Conservation (phyloP, 2,797 vertebrate genomes). For the Gorsachius magnificus region DNA sequence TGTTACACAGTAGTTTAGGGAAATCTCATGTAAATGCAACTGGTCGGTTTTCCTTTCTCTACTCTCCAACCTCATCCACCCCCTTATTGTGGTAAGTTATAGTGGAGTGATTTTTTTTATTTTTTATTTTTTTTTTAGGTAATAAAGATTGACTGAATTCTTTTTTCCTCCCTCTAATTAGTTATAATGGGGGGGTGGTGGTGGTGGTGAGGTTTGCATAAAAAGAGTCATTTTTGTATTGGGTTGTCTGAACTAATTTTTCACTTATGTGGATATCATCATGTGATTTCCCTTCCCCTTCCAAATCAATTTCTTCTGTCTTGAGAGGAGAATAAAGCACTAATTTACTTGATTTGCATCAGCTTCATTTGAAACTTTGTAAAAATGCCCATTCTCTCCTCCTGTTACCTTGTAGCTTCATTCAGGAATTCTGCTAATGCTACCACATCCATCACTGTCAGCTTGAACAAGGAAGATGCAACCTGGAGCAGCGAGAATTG, state of each 20-base stretch:
- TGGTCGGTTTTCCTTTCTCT: background rate
- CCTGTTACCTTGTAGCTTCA: background rate
- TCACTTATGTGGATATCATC: background rate
- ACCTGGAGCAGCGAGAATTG: background rate
- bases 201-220: background rate
- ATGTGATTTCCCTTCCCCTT: background rate
- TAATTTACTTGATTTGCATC: background rate
- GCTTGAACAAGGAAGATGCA: background rate
- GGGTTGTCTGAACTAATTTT: background rate
- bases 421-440: background rate
- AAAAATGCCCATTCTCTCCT: background rate
- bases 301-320: background rate
- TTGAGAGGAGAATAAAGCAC: background rate
- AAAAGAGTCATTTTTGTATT: background rate
- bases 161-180: background rate
- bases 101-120: background rate
- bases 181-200: background rate
- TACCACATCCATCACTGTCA: background rate
- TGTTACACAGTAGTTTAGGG: background rate
- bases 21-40: background rate
- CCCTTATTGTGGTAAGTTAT: background rate
- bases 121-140: background rate
- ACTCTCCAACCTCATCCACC: background rate
- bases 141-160: background rate
- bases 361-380: background rate